phyloP scores from a whole-genome alignment of 2,888 invertebrate genomes.

The Ophion slaviceki region DNA sequence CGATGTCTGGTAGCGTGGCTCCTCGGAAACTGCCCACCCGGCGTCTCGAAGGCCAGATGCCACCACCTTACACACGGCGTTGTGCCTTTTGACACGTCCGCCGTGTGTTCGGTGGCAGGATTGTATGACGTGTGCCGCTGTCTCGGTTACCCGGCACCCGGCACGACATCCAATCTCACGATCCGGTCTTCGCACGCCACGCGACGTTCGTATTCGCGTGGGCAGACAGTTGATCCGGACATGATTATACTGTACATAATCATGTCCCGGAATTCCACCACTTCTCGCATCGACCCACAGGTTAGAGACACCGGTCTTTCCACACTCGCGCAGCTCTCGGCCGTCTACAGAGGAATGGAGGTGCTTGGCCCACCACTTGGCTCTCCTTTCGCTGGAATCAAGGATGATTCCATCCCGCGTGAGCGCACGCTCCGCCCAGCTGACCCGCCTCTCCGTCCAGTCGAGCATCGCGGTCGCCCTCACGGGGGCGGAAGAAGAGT shows the following conservation, averaged over 20 bases:
- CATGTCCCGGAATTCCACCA: constrained; percentile 31
- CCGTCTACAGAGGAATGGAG: constrained; percentile 56
- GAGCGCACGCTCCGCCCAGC: background rate
- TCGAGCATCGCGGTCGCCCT: constrained; percentile 6
- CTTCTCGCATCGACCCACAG: constrained; percentile 42
- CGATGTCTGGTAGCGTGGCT: constrained; percentile 69
- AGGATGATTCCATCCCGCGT: background rate
- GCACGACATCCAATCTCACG: constrained; percentile 72
- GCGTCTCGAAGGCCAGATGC: constrained; percentile 67
- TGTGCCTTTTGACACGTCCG: constrained; percentile 76
- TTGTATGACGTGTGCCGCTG: constrained; percentile 78
- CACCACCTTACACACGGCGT: constrained; percentile 72
- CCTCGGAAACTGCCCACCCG: constrained; percentile 73
- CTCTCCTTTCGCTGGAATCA: background rate
- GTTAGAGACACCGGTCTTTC: constrained; percentile 35
- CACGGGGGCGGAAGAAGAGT: background rate
- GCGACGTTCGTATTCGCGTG: constrained; percentile 70
- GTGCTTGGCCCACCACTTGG: constrained; percentile 1
- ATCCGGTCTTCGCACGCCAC: constrained; percentile 66
- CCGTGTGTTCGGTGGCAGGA: constrained; percentile 78
- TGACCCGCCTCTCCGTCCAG: constrained; percentile 2
- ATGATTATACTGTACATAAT: constrained; percentile 72
- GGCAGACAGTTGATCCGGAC: constrained; percentile 76
- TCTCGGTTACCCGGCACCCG: constrained; percentile 72
- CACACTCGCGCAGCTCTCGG: constrained; percentile 29